Percentiles rank a stretch among this genome's conserved stretches.
phyloP scores from a whole-genome alignment of 2,113 vertebrate genomes.

The Percina caprodes region DNA sequence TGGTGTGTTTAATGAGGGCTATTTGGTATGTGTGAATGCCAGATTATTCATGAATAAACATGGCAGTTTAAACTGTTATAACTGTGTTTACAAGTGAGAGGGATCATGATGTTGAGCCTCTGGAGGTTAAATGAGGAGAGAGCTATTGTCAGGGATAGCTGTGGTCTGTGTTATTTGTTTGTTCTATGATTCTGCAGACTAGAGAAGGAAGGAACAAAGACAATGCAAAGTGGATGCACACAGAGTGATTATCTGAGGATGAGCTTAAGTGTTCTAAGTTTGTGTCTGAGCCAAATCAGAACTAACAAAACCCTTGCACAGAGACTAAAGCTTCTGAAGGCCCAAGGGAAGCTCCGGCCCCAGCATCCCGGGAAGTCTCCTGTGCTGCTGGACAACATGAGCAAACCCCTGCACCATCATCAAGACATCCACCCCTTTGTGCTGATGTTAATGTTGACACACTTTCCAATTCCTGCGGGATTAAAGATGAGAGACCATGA shows the following conservation, averaged over 20 bases:
- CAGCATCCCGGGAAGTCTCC: neutral
- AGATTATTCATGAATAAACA: constrained; percentile 19
- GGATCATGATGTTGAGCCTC: neutral
- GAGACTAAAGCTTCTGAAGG: neutral
- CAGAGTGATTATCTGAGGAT: constrained; percentile 17
- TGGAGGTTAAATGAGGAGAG: constrained; percentile 19
- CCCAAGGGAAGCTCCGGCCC: neutral
- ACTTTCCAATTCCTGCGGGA: neutral
- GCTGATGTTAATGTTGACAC: neutral
- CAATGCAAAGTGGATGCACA: constrained; percentile 18
- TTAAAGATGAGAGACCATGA: constrained; percentile 1
- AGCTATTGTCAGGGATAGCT: neutral
- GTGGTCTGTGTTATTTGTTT: constrained; percentile 19
- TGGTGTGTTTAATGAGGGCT: neutral
- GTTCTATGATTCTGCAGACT: constrained; percentile 12
- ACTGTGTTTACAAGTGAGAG: neutral
- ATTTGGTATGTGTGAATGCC: constrained; percentile 1
- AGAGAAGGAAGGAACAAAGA: constrained; percentile 17
- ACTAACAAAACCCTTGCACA: constrained; percentile 1
- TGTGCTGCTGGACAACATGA: neutral
- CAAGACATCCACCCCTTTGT: too few species aligned
- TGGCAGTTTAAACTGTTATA: neutral
- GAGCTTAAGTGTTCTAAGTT: constrained; percentile 18
- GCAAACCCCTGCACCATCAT: neutral
- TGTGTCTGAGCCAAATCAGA: constrained; percentile 1